Evolutionary conservation across 1,140 invertebrate species (phyloP).

Genomic region (Mamestra configurata): DNA sequence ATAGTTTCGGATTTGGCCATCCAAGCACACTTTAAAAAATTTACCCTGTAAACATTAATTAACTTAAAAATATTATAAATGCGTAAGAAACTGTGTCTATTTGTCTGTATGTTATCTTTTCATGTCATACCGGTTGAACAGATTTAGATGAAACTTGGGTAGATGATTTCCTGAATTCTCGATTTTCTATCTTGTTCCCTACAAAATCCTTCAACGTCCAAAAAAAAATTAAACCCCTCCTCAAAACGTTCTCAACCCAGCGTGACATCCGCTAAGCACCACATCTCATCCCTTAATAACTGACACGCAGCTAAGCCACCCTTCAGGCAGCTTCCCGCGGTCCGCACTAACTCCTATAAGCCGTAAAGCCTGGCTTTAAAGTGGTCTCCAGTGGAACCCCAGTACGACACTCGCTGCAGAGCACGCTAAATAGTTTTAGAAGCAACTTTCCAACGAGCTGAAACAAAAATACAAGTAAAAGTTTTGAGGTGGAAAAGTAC

Average conservation of each 20-base stretch:
- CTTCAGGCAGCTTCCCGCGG: constrained; percentile 14
- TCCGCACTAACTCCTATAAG: constrained; percentile 23
- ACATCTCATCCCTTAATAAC: constrained; percentile 12
- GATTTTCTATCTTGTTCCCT: no score
- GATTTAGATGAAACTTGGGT: no score
- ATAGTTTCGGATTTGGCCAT: no score
- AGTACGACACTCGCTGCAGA: constrained; percentile 8
- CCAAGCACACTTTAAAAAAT: no score
- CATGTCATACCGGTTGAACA: no score
- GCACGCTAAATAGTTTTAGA: constrained; percentile 37
- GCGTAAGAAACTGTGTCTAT: no score
- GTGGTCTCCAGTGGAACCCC: constrained; percentile 13
- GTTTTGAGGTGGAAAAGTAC: constrained; percentile 21
- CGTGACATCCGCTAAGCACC: not conserved
- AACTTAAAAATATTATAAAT: no score
- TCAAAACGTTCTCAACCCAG: not conserved
- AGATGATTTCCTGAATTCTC: no score
- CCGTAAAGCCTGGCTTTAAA: constrained; percentile 35
- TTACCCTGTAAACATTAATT: no score
- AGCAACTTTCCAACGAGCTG: constrained; percentile 18
- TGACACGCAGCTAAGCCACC: constrained; percentile 31
- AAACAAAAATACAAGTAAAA: constrained; percentile 40
- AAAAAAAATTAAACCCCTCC: not conserved
- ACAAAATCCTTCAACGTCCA: no score
- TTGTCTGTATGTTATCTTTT: no score